Percentiles rank a stretch among this genome's conserved stretches.
phyloP scores from a whole-genome alignment of 2,888 invertebrate species.

The Leptarthrus brevirostris region DNA sequence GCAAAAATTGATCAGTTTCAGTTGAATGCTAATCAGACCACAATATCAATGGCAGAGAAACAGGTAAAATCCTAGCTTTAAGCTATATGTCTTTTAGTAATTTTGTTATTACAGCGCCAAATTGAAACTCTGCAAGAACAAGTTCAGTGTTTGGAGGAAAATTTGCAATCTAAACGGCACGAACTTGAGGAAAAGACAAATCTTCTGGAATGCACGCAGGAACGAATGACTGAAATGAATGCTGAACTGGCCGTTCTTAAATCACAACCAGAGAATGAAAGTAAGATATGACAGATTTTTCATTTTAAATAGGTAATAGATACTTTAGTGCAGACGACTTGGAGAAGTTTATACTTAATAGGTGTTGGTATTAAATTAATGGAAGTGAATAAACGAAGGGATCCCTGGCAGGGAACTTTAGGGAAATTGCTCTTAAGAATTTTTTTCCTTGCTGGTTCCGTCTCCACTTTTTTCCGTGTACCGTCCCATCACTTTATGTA shows the following conservation, averaged over 20 bases:
- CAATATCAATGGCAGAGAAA: conserved; percentile 61
- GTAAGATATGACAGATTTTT: no score
- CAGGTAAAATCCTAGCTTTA: conserved; percentile 60
- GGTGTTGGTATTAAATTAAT: no score
- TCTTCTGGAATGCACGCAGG: conserved; percentile 64
- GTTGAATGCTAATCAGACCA: conserved; percentile 58
- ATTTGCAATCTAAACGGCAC: conserved; percentile 62
- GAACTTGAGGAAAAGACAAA: conserved; percentile 64
- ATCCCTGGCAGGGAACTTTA: no score
- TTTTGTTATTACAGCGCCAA: conserved; percentile 58
- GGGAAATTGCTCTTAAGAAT: no score
- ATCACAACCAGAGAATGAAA: conserved; percentile 59
- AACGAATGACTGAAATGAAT: conserved; percentile 63
- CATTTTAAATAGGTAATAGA: no score
- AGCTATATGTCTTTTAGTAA: background rate
- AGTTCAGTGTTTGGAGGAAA: conserved; percentile 63
- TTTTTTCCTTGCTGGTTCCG: no score
- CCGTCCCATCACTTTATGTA: no score
- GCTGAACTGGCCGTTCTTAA: conserved; percentile 61
- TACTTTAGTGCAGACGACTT: no score
- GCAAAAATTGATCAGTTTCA: conserved; percentile 61
- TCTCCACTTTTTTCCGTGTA: no score
- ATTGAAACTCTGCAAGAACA: conserved; percentile 64
- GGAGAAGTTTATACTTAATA: no score
- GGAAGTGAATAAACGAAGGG: no score